Evolutionary conservation across 1,140 invertebrate species (phyloP).

Genomic region (Fopius arisanus): DNA sequence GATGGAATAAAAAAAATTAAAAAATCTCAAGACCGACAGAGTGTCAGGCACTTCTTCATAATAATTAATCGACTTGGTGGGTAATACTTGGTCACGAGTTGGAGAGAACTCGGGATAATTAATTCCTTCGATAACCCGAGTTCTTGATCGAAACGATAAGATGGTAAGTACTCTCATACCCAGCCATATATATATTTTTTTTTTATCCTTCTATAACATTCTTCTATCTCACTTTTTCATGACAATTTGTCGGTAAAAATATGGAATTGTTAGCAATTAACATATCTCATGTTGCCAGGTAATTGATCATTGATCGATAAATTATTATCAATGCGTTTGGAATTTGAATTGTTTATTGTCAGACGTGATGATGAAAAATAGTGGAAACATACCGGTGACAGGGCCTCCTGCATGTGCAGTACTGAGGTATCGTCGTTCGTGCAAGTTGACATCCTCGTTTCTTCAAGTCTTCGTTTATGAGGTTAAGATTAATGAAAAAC

Average conservation of each 20-base stretch:
- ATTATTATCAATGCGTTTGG: background rate
- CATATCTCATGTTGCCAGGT: background rate
- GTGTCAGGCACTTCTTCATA: constrained; percentile 45
- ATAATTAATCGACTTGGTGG: constrained; percentile 53
- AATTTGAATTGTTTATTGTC: background rate
- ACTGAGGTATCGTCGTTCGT: constrained; percentile 57
- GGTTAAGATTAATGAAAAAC: constrained; percentile 20
- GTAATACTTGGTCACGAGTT: constrained; percentile 15
- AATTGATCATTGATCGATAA: background rate
- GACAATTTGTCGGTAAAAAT: constrained; percentile 4
- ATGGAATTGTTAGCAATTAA: background rate
- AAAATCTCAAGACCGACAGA: constrained; percentile 33
- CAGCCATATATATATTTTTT: constrained; percentile 24
- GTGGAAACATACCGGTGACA: constrained; percentile 59
- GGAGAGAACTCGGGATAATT: constrained; percentile 5
- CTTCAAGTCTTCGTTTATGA: constrained; percentile 19
- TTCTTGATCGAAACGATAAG: constrained; percentile 48
- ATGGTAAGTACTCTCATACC: constrained; percentile 23
- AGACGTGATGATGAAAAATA: background rate
- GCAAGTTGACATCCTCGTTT: constrained; percentile 61
- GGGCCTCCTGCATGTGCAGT: constrained; percentile 61
- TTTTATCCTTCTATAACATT: background rate
- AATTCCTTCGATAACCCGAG: constrained; percentile 49
- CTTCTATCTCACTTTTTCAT: background rate
- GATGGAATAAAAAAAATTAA: constrained; percentile 3